phyloP scores from a whole-genome alignment of 2,888 invertebrate species.

The Drosophila birchii region DNA sequence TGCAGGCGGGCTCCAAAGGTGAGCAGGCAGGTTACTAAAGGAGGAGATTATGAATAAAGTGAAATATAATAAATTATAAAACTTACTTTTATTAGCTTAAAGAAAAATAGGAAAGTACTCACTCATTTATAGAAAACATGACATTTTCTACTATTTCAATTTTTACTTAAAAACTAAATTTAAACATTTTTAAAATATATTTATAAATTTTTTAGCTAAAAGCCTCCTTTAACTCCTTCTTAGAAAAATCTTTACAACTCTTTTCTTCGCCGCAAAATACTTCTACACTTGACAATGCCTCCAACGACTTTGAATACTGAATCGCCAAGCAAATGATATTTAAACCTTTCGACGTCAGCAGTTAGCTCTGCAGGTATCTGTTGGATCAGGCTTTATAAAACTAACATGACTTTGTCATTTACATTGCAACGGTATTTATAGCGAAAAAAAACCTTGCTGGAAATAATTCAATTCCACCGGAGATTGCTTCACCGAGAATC shows the following conservation, averaged over 20 bases:
- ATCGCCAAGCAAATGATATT: background rate
- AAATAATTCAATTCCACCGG: background rate
- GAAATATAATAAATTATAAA: background rate
- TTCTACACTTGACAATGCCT: constrained; percentile 1
- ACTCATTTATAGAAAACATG: background rate
- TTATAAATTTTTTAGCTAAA: background rate
- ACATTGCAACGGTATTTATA: constrained; percentile 9
- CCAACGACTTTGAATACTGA: constrained; percentile 1
- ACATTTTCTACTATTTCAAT: background rate
- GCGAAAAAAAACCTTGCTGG: constrained; percentile 7
- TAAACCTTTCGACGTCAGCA: constrained; percentile 8
- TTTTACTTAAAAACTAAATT: background rate
- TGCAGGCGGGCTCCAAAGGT: constrained; percentile 90
- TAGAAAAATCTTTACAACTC: too few species aligned
- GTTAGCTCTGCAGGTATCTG: background rate
- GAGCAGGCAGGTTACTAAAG: constrained; percentile 89
- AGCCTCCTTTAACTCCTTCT: background rate
- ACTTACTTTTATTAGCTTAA: fast-evolving
- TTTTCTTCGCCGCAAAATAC: background rate
- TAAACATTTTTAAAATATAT: background rate
- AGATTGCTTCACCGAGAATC: constrained; percentile 9
- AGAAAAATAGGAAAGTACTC: background rate
- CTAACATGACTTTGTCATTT: constrained; percentile 12
- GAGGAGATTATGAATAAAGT: background rate
- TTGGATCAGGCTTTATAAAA: constrained; percentile 8